phyloP scores from a whole-genome alignment of 2,113 vertebrate genomes.

The Collichthys lucidus region DNA sequence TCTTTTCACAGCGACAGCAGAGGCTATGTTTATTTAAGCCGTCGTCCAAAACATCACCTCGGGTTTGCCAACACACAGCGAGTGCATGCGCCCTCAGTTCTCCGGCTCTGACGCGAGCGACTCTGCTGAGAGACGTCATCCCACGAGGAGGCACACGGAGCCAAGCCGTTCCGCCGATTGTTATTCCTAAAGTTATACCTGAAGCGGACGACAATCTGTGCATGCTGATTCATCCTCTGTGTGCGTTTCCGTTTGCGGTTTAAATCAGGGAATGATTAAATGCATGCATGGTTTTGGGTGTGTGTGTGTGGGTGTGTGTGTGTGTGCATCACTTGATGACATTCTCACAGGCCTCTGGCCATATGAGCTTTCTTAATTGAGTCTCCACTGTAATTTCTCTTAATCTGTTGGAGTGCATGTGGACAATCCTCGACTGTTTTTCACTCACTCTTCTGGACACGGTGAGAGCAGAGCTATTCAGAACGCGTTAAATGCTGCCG shows the following conservation, averaged over 20 bases:
- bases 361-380: conserved; percentile 60
- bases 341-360: conserved; percentile 29
- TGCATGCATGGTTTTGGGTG: not conserved
- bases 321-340: conserved; percentile 54
- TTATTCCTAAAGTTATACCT: conserved; percentile 52
- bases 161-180: conserved; percentile 35
- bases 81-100: conserved; percentile 36
- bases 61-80: conserved; percentile 59
- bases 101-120: conserved; percentile 63
- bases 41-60: conserved; percentile 60
- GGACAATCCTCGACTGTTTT: conserved; percentile 6
- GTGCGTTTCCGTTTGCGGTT: conserved; percentile 20
- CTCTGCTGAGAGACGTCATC: conserved; percentile 66
- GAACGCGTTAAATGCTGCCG: not conserved
- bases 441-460: not conserved
- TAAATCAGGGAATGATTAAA: conserved; percentile 40
- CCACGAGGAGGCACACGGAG: conserved; percentile 23
- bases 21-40: conserved; percentile 66
- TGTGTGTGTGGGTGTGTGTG: conserved; percentile 11
- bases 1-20: conserved; percentile 60
- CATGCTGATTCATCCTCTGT: conserved; percentile 49
- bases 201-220: not conserved
- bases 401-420: conserved; percentile 50
- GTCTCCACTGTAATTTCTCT: conserved; percentile 50
- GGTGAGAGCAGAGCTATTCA: not conserved